Percentiles rank a stretch among this genome's conserved stretches.
Evolutionary conservation across 2,113 vertebrate genomes (phyloP).

Genomic region (Anhinga rufa): DNA sequence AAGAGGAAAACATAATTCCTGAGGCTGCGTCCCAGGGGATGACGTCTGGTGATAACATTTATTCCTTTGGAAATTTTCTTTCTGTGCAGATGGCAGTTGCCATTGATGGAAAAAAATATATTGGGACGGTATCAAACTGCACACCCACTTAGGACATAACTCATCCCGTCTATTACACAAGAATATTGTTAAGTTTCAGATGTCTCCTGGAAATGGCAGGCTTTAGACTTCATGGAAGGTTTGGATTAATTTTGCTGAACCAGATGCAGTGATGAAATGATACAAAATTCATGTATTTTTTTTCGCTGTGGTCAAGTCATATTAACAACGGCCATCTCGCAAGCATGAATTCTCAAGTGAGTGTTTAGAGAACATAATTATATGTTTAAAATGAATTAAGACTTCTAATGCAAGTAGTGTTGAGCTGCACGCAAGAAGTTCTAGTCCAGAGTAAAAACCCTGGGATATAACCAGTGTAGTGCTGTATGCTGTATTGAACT

Average conservation of each 20-base stretch:
- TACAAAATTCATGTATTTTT: background rate
- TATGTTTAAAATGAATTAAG: background rate
- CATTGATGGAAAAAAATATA: background rate
- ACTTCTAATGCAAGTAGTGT: background rate
- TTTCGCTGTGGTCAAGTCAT: background rate
- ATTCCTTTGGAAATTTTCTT: constrained; percentile 14
- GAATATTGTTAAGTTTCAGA: background rate
- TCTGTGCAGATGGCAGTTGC: constrained; percentile 25
- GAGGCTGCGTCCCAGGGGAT: background rate
- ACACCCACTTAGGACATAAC: background rate
- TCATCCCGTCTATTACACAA: background rate
- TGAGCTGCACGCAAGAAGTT: background rate
- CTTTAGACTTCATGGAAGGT: background rate
- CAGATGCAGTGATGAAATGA: background rate
- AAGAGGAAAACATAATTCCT: constrained; percentile 15
- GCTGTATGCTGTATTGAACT: accelerated
- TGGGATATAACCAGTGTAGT: background rate
- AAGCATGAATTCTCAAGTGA: background rate
- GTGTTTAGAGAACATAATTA: background rate
- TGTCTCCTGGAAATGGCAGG: background rate
- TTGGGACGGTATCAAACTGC: background rate
- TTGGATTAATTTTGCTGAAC: background rate
- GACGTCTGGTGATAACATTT: constrained; percentile 47
- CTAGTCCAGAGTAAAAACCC: background rate
- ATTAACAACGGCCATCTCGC: background rate